Base-by-base conservation (phyloP, 2,113 vertebrate genomes). In the Muscicapa adusta region DNA sequence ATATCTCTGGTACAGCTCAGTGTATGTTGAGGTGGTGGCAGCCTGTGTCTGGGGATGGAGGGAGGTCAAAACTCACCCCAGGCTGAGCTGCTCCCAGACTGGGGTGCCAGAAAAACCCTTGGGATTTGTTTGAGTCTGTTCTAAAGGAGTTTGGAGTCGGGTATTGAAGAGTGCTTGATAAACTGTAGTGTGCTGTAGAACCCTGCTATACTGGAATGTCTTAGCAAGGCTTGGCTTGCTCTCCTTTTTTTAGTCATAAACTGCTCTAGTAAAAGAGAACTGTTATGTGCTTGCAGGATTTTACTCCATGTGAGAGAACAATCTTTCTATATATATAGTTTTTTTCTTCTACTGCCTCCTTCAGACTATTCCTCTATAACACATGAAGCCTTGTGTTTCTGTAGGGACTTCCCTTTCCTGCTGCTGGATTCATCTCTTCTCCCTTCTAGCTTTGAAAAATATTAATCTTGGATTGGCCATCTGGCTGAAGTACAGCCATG, bases 21-120 rank as follows among this genome's bases (percentile, higher is more conserved):
- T 0, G 0, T 38, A 1, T 31, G 28, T 8, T 3, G 4, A 15
- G 38, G 6, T 0, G 17, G 3, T 43, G 56, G 31, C 29, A 31
- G 34, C 2, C 0, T 1, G 0, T 43, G 42, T 38, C 29, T 1
- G 3, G 38, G 11, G 25, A 28, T 1, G 13, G 36, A 25, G 18
- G 8, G 9, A 18, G 26, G 22, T 28, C 17, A 74, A 14, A 8
- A 10, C 13, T 53, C 38, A 34, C 2, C 12, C 25, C 10, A 18
- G 19, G 38, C 73, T 54, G 57, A 81, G n/a, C 51, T 85, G 43
- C 50, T 89, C 8, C 0, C 1, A 25, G 18, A n/a, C 10, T 16
- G 14, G 7, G 29, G 20, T 63, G 33, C 5, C 0, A 1, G 34
- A 67, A 85, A 78, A 88, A 13, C 24, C 16, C 36, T 60, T 34